These are phyloP conservation scores for Tiaroga cobitis DNA, from an alignment of 2,797 vertebrate species.

Conservation along the genomic window DNA sequence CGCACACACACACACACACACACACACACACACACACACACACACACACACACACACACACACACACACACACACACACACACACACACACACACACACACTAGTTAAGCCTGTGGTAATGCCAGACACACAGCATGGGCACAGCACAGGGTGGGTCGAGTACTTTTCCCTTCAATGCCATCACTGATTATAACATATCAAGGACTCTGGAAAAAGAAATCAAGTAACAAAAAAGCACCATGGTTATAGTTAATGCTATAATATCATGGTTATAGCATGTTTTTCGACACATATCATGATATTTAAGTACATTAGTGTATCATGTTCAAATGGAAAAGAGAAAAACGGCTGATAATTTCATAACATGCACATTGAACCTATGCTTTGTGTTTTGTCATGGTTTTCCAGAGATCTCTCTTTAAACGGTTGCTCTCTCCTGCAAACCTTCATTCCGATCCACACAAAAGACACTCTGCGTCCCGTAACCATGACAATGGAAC, in stretches of 20 bases:
- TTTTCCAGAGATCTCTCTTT: slow-evolving; percentile 70
- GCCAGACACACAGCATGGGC: slow-evolving; percentile 33
- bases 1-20: background rate
- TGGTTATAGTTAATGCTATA: background rate
- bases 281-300: background rate
- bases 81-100: background rate
- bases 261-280: background rate
- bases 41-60: too few species aligned
- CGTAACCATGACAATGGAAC: slow-evolving; percentile 63
- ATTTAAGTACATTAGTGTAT: background rate
- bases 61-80: too few species aligned
- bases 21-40: slow-evolving; percentile 11
- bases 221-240: background rate
- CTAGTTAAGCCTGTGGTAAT: background rate
- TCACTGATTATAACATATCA: slow-evolving; percentile 15
- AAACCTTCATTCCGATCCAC: slow-evolving; percentile 23
- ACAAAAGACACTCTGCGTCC: slow-evolving; percentile 70
- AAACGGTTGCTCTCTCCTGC: slow-evolving; percentile 65
- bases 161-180: slow-evolving; percentile 15
- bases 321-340: background rate
- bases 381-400: slow-evolving; percentile 67
- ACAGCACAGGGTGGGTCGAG: slow-evolving; percentile 12
- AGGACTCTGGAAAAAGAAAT: slow-evolving; percentile 39
- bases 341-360: background rate
- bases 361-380: background rate